phyloP scores from a whole-genome alignment of 2,888 invertebrate species.

The Sphaerophoria taeniata region DNA sequence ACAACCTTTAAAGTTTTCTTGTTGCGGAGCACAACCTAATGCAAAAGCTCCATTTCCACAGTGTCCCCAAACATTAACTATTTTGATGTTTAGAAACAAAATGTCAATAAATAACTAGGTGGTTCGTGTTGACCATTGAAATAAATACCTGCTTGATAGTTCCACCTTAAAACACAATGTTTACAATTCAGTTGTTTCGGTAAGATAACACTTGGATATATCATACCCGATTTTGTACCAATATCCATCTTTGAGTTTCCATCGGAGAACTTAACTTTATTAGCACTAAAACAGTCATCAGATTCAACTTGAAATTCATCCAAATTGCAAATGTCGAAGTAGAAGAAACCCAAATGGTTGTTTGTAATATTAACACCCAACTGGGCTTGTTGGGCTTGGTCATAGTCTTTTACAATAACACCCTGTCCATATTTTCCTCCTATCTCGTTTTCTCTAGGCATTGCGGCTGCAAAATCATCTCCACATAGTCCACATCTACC shows the following conservation, averaged over 20 bases:
- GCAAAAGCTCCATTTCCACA: slow-evolving; percentile 81
- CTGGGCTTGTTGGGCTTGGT: slow-evolving; percentile 77
- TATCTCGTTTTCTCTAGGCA: slow-evolving; percentile 83
- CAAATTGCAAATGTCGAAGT: slow-evolving; percentile 83
- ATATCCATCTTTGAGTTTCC: slow-evolving; percentile 77
- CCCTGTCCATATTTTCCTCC: slow-evolving; percentile 83
- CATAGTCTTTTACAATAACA: slow-evolving; percentile 81
- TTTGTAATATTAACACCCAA: slow-evolving; percentile 80
- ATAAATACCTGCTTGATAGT: slow-evolving; percentile 83
- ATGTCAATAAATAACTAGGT: not conserved
- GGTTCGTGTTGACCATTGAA: not conserved
- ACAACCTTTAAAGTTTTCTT: slow-evolving; percentile 84
- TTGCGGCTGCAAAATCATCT: slow-evolving; percentile 80
- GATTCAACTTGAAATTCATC: slow-evolving; percentile 82
- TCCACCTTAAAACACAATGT: slow-evolving; percentile 85
- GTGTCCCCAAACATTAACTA: slow-evolving; percentile 84
- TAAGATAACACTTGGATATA: slow-evolving; percentile 79
- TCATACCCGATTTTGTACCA: slow-evolving; percentile 76
- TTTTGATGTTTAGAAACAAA: not conserved
- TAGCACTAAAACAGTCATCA: slow-evolving; percentile 83
- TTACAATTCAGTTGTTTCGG: slow-evolving; percentile 83
- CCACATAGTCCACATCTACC: slow-evolving; percentile 84
- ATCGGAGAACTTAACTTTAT: slow-evolving; percentile 80
- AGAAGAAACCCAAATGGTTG: slow-evolving; percentile 82
- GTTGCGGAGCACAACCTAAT: slow-evolving; percentile 84